These are phyloP conservation scores for Eupelmus urozonus DNA, from an alignment of 2,888 invertebrate species.

Conservation along the genomic window DNA sequence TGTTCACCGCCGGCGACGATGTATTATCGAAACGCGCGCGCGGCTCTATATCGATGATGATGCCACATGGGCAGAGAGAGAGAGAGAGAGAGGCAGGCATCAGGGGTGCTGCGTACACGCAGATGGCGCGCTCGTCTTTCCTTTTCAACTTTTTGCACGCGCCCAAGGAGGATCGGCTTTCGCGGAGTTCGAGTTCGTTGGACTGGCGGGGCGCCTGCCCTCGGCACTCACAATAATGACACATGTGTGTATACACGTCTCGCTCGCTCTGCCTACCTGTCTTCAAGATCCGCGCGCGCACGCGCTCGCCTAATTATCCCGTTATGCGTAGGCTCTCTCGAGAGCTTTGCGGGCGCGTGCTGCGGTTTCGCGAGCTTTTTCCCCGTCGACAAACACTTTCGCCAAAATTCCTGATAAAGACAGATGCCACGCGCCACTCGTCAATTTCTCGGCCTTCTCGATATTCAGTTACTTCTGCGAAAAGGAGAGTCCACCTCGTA, in stretches of 20 bases:
- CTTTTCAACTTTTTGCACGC: neutral
- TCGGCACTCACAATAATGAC: neutral
- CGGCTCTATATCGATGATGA: neutral
- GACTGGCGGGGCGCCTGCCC: conserved; percentile 24
- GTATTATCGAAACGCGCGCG: conserved; percentile 11
- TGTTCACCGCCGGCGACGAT: conserved; percentile 6
- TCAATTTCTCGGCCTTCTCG: conserved; percentile 41
- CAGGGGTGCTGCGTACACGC: neutral
- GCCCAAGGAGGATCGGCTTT: conserved; percentile 35
- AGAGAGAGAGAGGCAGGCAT: no score
- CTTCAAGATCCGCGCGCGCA: neutral
- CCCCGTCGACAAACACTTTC: neutral
- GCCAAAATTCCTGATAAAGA: conserved; percentile 16
- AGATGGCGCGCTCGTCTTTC: neutral
- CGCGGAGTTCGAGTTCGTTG: conserved; percentile 42
- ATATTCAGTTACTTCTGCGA: no score
- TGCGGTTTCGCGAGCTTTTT: no score
- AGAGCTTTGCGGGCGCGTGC: no score
- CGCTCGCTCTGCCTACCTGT: neutral
- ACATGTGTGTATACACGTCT: neutral
- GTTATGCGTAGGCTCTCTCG: neutral
- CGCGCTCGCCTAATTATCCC: conserved; percentile 25
- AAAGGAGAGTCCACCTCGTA: no score
- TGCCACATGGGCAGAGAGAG: no score
- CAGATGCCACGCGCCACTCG: conserved; percentile 51